Evolutionary conservation across 2,113 vertebrate genomes (phyloP), one percentile per base, ranked within the genome.

Genomic region (Indicator maculatus): DNA sequence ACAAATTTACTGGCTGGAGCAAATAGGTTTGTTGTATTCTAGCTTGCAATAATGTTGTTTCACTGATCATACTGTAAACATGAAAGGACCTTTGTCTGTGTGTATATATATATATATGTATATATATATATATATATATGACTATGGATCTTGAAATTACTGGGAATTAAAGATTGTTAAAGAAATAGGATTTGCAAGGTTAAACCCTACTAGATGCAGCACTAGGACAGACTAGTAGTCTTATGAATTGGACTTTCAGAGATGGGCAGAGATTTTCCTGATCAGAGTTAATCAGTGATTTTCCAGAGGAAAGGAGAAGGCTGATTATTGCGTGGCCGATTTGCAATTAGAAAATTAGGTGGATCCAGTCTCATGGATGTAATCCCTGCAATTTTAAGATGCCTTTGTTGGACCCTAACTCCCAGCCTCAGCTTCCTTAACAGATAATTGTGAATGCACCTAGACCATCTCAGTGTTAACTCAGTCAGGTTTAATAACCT

Each of bases 401-500:
- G 50, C n/a, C 0, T 0, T 38, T 72, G 30, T 66, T 85, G 24
- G 63, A 20, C 64, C 50, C 47, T 71, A 41, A 9, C 16, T 8
- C 1, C 3, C 39, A 64, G 38, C 23, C 39, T 39, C 50, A 55
- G 33, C 3, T 77, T 11, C 31, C 60, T 89, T 41, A 66, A 59
- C 18, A 66, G 31, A 63, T 67, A 5, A 5, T 1, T 18, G 28
- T 72, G 66, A 69, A 78, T 75, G 47, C 33, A 33, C 60, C 36
- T 64, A 60, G 60, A 94, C 41, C 80, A 71, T 58, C 67, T 89
- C 33, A 26, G 55, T 24, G 78, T 3, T 17, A 90, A 61, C 66
- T 71, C 83, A 21, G 56, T 50, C 59, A 41, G 33, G 72, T 91
- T 86, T 60, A 74, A 83, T 77, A 93, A 92, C 93, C 69, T 93